Percentiles rank a stretch among this genome's conserved stretches.
phyloP scores from a whole-genome alignment of 2,888 invertebrate species.

The Trichopria drosophilae region DNA sequence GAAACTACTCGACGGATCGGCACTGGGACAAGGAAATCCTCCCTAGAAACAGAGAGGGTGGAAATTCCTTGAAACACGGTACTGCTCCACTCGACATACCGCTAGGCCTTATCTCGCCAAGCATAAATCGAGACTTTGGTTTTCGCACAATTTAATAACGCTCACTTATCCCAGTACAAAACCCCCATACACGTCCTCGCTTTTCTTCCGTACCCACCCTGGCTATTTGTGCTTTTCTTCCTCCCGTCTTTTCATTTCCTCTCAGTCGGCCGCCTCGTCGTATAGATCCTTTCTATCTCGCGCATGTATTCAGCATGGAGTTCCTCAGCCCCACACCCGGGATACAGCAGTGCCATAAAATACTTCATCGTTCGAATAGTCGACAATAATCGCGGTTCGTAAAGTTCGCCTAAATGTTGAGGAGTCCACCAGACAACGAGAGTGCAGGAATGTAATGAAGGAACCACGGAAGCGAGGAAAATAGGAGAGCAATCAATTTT shows the following conservation, averaged over 20 bases:
- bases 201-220: constrained; percentile 7
- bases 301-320: constrained; percentile 24
- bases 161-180: constrained; percentile 21
- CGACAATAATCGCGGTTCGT: constrained; percentile 38
- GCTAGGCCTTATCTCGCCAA: constrained; percentile 27
- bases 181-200: constrained; percentile 9
- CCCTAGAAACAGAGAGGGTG: too few species aligned
- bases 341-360: constrained; percentile 34
- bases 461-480: neutral
- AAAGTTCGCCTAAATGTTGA: constrained; percentile 39
- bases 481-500: neutral
- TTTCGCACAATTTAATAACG: constrained; percentile 42
- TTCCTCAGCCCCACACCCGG: too few species aligned
- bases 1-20: too few species aligned
- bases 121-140: constrained; percentile 40
- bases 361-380: constrained; percentile 34
- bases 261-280: constrained; percentile 6
- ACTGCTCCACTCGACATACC: constrained; percentile 7
- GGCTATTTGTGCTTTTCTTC: constrained; percentile 7
- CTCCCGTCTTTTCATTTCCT: constrained; percentile 13
- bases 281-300: constrained; percentile 18
- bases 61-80: too few species aligned
- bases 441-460: constrained; percentile 12
- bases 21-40: too few species aligned
- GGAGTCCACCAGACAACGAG: constrained; percentile 19